Evolutionary conservation across 2,888 invertebrate species (phyloP).

Genomic region (Azorinus chamasolen): DNA sequence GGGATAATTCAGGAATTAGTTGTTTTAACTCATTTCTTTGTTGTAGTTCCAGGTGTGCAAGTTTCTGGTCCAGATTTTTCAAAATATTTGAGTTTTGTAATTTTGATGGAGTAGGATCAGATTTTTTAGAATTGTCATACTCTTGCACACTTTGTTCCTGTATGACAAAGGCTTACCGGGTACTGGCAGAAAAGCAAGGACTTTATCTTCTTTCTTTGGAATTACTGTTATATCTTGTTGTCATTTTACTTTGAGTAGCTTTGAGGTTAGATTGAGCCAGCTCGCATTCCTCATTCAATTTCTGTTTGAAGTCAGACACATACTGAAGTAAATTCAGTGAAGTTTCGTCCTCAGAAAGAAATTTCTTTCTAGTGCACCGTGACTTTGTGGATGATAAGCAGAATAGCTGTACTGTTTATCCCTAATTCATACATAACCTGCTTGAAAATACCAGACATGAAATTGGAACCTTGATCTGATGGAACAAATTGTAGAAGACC

Average conservation of each 20-base stretch:
- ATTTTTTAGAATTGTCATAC: neutral
- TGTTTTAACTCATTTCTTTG: conserved; percentile 38
- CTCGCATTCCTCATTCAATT: conserved; percentile 39
- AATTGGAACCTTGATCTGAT: conserved; percentile 57
- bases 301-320: too few relatives aligned
- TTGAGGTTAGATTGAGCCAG: too few relatives aligned
- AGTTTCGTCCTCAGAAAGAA: too few relatives aligned
- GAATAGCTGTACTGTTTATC: conserved; percentile 47
- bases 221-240: too few relatives aligned
- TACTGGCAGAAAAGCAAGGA: conserved; percentile 58
- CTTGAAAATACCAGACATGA: conserved; percentile 49
- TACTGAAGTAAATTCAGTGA: too few relatives aligned
- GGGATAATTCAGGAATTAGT: conserved; percentile 50
- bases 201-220: conserved; percentile 61
- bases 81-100: too few relatives aligned
- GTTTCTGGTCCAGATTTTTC: too few relatives aligned
- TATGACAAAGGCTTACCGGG: conserved; percentile 30
- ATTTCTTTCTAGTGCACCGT: too few relatives aligned
- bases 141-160: neutral
- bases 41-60: too few relatives aligned
- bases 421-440: conserved; percentile 49
- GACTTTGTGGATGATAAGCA: too few relatives aligned
- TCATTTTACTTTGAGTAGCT: too few relatives aligned
- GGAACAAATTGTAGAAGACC: conserved; percentile 52
- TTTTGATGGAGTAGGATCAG: conserved; percentile 2